Percentiles rank a stretch among this genome's conserved stretches.
Evolutionary conservation across 2,113 vertebrate species (phyloP).

Genomic region (Apteryx owenii): DNA sequence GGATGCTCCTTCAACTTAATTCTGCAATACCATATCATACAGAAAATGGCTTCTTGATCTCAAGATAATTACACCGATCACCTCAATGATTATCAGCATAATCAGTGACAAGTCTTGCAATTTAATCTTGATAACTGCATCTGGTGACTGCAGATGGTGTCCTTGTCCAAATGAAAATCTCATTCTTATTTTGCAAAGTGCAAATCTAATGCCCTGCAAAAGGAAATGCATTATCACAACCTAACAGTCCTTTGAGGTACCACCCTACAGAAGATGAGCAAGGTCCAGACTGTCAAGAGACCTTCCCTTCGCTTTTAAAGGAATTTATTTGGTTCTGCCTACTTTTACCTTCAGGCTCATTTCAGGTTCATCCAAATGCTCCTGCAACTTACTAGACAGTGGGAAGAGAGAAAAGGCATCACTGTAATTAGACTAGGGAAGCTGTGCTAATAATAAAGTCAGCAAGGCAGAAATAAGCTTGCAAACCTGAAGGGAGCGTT

Average conservation of each 20-base stretch:
- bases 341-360: neutral
- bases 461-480: slow-evolving; percentile 38
- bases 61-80: slow-evolving; percentile 59
- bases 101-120: slow-evolving; percentile 38
- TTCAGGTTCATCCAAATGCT: neutral
- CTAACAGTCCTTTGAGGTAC: neutral
- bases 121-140: slow-evolving; percentile 52
- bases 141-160: slow-evolving; percentile 51
- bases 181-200: neutral
- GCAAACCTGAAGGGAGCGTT: slow-evolving; percentile 7
- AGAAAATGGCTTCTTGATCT: slow-evolving; percentile 17
- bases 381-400: neutral
- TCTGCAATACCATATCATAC: neutral
- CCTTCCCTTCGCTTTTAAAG: neutral
- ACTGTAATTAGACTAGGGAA: slow-evolving; percentile 32
- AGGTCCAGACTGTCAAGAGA: neutral
- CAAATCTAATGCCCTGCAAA: neutral
- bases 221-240: neutral
- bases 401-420: neutral
- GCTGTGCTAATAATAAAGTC: slow-evolving; percentile 37
- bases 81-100: slow-evolving; percentile 42
- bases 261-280: neutral
- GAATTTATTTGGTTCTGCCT: neutral
- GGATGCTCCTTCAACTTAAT: slow-evolving; percentile 4
- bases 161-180: neutral